phyloP scores from a whole-genome alignment of 2,888 invertebrate species.

The Melieria crassipennis region DNA sequence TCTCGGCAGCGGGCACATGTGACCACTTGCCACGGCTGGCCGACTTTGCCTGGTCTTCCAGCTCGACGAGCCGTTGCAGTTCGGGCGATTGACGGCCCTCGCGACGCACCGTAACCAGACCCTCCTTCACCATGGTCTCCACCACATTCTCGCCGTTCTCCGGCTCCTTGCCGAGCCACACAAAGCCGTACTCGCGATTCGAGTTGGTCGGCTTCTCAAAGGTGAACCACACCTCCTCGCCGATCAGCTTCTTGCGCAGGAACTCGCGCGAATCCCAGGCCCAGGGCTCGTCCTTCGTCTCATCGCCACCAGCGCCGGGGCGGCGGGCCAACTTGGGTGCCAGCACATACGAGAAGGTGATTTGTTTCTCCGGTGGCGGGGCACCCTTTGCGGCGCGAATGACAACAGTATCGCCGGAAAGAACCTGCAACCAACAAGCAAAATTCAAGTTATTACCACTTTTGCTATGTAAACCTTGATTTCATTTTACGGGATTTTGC shows the following conservation, averaged over 20 bases:
- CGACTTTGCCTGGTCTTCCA: constrained; percentile 90
- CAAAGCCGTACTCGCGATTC: constrained; percentile 86
- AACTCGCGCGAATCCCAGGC: constrained; percentile 99
- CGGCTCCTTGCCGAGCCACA: constrained; percentile 85
- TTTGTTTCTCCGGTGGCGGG: constrained; percentile 91
- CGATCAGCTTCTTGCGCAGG: constrained; percentile 89
- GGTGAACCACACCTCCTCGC: constrained; percentile 87
- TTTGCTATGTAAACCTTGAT: not conserved
- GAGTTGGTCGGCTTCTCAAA: constrained; percentile 85
- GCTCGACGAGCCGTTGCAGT: constrained; percentile 77
- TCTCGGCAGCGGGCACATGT: constrained; percentile 68
- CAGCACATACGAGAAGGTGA: constrained; percentile 88
- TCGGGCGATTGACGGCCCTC: constrained; percentile 73
- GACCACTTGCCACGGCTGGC: constrained; percentile 89
- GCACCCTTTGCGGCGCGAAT: constrained; percentile 87
- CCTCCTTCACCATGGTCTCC: constrained; percentile 88
- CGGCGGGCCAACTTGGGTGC: constrained; percentile 91
- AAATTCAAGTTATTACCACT: constrained; percentile 20
- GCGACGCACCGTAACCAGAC: constrained; percentile 82
- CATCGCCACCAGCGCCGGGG: constrained; percentile 71
- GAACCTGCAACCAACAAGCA: constrained; percentile 73
- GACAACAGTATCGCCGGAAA: constrained; percentile 95
- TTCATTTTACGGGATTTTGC: not conserved
- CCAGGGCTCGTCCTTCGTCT: constrained; percentile 89
- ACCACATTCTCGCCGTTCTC: constrained; percentile 86